phyloP scores from a whole-genome alignment of 2,888 invertebrate genomes.

The Drosophila anomelani region DNA sequence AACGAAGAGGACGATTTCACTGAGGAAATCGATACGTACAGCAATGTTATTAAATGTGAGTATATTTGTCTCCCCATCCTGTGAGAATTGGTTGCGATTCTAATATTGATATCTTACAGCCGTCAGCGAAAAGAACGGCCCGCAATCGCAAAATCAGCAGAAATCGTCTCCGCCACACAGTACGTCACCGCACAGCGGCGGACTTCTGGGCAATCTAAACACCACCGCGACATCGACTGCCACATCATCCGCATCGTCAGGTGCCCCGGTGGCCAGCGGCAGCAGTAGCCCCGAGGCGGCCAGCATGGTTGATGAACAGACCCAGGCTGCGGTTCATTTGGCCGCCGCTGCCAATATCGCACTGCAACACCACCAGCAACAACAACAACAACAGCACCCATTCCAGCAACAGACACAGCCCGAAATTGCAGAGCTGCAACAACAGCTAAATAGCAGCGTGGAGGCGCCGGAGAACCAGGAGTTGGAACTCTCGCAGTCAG shows the following conservation, averaged over 20 bases:
- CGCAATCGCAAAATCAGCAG: constrained; percentile 78
- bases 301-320: constrained; percentile 73
- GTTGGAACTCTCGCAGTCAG: constrained; percentile 80
- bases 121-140: constrained; percentile 83
- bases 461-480: constrained; percentile 75
- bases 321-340: constrained; percentile 78
- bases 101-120: constrained; percentile 48
- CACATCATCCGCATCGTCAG: constrained; percentile 70
- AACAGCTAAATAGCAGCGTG: constrained; percentile 73
- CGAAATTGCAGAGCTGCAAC: constrained; percentile 77
- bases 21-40: constrained; percentile 87
- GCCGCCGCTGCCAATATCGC: constrained; percentile 83
- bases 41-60: constrained; percentile 84
- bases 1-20: constrained; percentile 98
- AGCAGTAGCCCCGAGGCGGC: constrained; percentile 67
- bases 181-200: constrained; percentile 67
- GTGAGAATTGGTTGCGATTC: background rate
- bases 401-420: constrained; percentile 83
- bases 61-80: background rate
- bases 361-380: constrained; percentile 81
- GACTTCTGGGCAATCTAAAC: constrained; percentile 80
- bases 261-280: constrained; percentile 74
- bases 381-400: constrained; percentile 82
- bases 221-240: constrained; percentile 71
- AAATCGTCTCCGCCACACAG: constrained; percentile 82